Percentiles rank a stretch among this genome's conserved stretches.
Evolutionary conservation across 92 coral and sea anemone genomes (phyloP).

Genomic region (Zoanthus gigantus): DNA sequence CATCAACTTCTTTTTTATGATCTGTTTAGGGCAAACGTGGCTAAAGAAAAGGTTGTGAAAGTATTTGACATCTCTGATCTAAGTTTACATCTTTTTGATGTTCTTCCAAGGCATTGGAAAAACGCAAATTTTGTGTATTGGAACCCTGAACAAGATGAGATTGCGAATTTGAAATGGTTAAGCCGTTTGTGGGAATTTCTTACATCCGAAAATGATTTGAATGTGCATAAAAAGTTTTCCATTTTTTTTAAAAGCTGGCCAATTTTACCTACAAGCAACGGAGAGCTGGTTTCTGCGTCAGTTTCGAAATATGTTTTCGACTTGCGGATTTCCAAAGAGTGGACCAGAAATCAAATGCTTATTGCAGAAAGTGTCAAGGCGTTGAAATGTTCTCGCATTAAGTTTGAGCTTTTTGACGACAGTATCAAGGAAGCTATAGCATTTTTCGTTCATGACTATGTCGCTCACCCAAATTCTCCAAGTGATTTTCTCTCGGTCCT

Average conservation of each 20-base stretch:
- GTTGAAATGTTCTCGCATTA: slow-evolving; percentile 15
- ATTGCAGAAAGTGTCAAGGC: slow-evolving; percentile 27
- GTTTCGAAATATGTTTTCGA: slow-evolving; percentile 4
- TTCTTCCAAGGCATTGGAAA: slow-evolving; percentile 23
- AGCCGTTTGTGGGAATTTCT: slow-evolving; percentile 43
- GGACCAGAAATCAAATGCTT: slow-evolving; percentile 17
- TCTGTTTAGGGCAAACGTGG: neutral
- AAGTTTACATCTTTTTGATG: slow-evolving; percentile 11
- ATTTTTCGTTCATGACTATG: slow-evolving; percentile 33
- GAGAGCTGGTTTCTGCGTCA: slow-evolving; percentile 1
- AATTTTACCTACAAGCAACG: slow-evolving; percentile 10
- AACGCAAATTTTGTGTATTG: slow-evolving; percentile 13
- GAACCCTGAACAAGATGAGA: neutral
- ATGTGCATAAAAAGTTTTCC: neutral
- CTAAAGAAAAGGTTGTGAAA: neutral
- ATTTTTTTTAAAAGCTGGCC: slow-evolving; percentile 28
- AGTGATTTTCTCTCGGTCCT: slow-evolving; percentile 54
- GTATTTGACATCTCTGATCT: slow-evolving; percentile 10
- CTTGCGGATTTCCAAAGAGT: slow-evolving; percentile 23
- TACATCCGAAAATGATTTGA: neutral
- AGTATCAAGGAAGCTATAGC: neutral
- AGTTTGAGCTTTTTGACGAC: slow-evolving; percentile 19
- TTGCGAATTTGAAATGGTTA: slow-evolving; percentile 1
- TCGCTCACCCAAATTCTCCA: slow-evolving; percentile 59
- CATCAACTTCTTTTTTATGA: slow-evolving; percentile 15